Conservation (phyloP, 2,113 vertebrate species). For the Stercorarius parasiticus region DNA sequence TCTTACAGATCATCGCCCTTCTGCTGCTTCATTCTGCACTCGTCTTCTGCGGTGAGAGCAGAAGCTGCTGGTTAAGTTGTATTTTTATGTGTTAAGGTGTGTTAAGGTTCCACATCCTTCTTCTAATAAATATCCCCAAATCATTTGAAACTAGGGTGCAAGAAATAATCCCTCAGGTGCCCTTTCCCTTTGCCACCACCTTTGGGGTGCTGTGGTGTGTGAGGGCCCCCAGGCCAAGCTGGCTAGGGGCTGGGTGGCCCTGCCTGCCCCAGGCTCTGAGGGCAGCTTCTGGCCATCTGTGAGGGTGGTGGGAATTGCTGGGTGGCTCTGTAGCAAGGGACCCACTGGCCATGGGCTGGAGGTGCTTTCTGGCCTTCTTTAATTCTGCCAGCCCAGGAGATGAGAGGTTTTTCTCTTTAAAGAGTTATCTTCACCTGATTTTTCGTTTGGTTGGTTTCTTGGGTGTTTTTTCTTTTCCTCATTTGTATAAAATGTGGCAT, state of each 20-base stretch:
- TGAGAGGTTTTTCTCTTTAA: background rate
- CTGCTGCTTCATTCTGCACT: background rate
- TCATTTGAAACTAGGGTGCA: background rate
- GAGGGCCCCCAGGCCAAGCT: fast-evolving
- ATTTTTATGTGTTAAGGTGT: background rate
- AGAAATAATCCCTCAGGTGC: background rate
- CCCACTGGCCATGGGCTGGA: background rate
- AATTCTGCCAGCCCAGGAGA: background rate
- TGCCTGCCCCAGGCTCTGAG: background rate
- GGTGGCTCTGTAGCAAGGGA: fast-evolving
- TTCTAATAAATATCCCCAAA: background rate
- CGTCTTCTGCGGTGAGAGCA: background rate
- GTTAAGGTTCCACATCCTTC: background rate
- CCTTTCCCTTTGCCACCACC: background rate
- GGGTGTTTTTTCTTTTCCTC: too few relatives aligned
- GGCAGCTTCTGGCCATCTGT: background rate
- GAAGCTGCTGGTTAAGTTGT: background rate
- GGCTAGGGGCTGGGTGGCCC: background rate
- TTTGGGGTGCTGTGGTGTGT: background rate
- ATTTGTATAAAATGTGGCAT: background rate
- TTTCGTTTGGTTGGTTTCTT: background rate
- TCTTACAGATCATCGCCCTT: background rate
- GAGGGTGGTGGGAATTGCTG: background rate
- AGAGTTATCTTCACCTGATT: background rate
- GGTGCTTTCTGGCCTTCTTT: background rate